phyloP scores from a whole-genome alignment of 2,797 vertebrate species.

The Poecilia velifera region DNA sequence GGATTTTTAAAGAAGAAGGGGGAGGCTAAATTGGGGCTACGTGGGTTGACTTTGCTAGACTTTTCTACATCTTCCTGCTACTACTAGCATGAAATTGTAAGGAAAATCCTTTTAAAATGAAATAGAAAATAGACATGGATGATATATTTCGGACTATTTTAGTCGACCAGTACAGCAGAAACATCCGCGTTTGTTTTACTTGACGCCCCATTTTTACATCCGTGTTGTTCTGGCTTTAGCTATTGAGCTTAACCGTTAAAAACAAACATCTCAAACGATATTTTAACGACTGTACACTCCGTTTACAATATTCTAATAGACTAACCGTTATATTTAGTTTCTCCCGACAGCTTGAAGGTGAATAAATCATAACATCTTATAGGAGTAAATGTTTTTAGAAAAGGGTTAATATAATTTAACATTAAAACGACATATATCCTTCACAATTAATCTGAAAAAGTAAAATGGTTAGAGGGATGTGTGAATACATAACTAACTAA shows the following conservation, averaged over 20 bases:
- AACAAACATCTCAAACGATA: background rate
- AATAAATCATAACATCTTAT: background rate
- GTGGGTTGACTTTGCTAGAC: background rate
- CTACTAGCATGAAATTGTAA: background rate
- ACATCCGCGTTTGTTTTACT: background rate
- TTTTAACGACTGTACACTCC: background rate
- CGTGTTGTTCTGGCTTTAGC: background rate
- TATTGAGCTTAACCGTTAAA: background rate
- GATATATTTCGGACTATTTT: background rate
- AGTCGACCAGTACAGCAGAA: background rate
- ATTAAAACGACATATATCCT: background rate
- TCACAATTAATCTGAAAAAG: background rate
- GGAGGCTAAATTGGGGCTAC: too few species aligned
- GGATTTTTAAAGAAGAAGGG: background rate
- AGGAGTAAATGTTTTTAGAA: background rate
- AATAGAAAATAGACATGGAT: background rate
- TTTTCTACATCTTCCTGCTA: background rate
- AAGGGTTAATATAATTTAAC: background rate
- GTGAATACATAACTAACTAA: background rate
- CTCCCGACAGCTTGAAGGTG: background rate
- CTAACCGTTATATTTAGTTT: rapidly evolving
- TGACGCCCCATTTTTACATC: background rate
- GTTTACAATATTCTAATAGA: background rate
- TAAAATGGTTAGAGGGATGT: background rate
- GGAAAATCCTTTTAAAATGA: background rate